phyloP scores from a whole-genome alignment of 2,113 vertebrate genomes.

The Leptocoma aspasia region DNA sequence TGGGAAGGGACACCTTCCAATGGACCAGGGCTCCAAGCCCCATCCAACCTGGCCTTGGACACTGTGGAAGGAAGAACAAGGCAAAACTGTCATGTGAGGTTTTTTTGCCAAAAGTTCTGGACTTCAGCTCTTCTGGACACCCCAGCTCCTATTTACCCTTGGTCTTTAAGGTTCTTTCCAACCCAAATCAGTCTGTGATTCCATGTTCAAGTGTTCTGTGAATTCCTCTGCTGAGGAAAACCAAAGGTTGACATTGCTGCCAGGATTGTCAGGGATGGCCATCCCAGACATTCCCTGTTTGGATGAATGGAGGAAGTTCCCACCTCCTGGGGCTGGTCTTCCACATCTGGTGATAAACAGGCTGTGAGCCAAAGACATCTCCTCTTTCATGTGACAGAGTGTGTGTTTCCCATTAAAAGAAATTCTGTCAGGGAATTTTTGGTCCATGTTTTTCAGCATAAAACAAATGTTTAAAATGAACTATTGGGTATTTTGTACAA shows the following conservation, averaged over 20 bases:
- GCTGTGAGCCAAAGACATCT: background rate
- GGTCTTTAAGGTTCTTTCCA: background rate
- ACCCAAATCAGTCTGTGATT: background rate
- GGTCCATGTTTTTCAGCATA: background rate
- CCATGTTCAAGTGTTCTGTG: background rate
- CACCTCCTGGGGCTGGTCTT: background rate
- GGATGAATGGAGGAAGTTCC: background rate
- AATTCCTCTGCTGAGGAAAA: background rate
- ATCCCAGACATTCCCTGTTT: background rate
- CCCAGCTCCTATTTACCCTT: background rate
- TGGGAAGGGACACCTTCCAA: background rate
- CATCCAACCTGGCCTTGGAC: background rate
- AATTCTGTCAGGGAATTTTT: background rate
- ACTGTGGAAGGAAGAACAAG: background rate
- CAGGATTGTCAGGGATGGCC: background rate
- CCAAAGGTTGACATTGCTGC: background rate
- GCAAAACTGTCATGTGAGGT: background rate
- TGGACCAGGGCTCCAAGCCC: background rate
- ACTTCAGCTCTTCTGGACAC: background rate
- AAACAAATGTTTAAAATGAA: background rate
- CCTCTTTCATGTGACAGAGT: fast-evolving
- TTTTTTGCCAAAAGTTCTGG: background rate
- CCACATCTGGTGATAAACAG: background rate
- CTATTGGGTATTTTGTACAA: background rate
- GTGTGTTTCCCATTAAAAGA: background rate